Base-by-base conservation (phyloP, 2,797 vertebrate species). In the Takifugu rubripes region DNA sequence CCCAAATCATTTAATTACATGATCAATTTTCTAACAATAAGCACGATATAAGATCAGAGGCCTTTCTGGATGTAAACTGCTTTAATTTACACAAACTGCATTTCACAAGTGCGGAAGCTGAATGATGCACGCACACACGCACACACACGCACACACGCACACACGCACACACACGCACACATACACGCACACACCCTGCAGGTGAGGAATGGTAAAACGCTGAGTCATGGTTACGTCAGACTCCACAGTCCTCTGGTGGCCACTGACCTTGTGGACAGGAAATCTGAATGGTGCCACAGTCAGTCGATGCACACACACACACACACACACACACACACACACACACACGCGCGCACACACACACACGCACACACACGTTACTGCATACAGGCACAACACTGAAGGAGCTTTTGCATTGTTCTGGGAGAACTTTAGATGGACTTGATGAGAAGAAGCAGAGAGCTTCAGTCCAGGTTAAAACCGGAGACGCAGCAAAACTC, bases 211-310 rank as follows among this genome's bases (percentile, higher is more conserved):
- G 31, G 31, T 33, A 33, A 33, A 33, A 33, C 31, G 10, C 21
- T 21, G 21, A 21, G 21, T 21, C 21, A 21, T 21, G 21, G 21
- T 21, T 21, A 33, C 31, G 17, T 12, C 33, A 29, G 36, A 26
- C 5, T 17, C 56, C 52, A 49, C 31, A 33, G 31, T 61, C 47
- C 55, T 48, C n/a, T 49, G 26, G 58, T 53, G 54, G 54, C 10
- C 5, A 53, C 54, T 46, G 46, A 61, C 62, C 46, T 77, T 57
- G 36, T 51, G 26, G 52, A 61, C 49, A 64, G 25, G 48, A 36
- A 52, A 92, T 91, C 93, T 87, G 64, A 61, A 69, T 65, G 90
- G 91, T 90, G 85, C 90, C 90, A 92, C 89, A 88, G 58, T 56
- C 54, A 50, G 89, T 86, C 21, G 21, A 21, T 21, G 21, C 21